Conservation (phyloP, 2,113 vertebrate species). For the Cyanoliseus patagonus region DNA sequence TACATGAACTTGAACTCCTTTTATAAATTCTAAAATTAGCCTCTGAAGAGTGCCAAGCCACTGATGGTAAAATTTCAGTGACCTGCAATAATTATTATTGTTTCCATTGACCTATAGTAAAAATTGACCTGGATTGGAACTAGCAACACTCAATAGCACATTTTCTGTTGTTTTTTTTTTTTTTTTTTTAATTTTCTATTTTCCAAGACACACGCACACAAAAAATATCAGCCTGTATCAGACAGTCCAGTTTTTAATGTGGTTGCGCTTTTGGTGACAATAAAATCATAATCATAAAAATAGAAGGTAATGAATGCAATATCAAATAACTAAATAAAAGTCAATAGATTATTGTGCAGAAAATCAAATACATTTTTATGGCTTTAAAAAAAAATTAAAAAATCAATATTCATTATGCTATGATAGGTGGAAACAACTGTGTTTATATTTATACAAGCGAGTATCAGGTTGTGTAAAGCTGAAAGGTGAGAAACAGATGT, state of each 20-base stretch:
- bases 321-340: conserved; percentile 10
- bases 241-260: not conserved
- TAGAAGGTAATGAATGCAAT: not conserved
- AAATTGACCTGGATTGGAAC: not conserved
- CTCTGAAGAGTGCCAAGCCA: not conserved
- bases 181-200: not conserved
- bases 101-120: conserved; percentile 16
- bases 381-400: not conserved
- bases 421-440: not conserved
- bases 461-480: not conserved
- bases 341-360: not conserved
- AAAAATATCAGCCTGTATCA: not conserved
- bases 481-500: not conserved
- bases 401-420: not conserved
- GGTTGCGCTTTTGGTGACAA: not conserved
- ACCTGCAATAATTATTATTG: conserved; percentile 17
- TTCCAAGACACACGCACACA: not conserved
- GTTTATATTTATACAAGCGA: not conserved
- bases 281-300: not conserved
- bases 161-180: not conserved
- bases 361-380: not conserved
- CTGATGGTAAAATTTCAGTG: not conserved
- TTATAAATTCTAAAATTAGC: not conserved
- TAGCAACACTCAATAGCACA: not conserved
- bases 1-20: not conserved